phyloP scores from a whole-genome alignment of 2,888 invertebrate species.

The Agonopterix subpropinquella region DNA sequence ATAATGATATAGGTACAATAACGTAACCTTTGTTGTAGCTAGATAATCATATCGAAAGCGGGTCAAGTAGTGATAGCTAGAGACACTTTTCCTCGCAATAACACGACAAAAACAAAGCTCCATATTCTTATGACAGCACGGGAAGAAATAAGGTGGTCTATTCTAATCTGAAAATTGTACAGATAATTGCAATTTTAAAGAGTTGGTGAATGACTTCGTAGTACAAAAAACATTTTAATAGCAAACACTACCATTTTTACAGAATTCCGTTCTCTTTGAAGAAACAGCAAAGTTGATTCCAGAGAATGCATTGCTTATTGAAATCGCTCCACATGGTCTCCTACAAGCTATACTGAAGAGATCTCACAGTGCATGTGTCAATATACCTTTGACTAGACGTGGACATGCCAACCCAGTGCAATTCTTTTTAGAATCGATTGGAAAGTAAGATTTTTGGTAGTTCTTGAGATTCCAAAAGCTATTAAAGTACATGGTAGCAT shows the following conservation, averaged over 20 bases:
- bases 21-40: no score
- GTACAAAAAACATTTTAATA: neutral
- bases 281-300: slow-evolving; percentile 85
- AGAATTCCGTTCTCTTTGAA: slow-evolving; percentile 82
- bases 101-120: no score
- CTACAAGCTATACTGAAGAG: slow-evolving; percentile 88
- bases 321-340: slow-evolving; percentile 90
- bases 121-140: no score
- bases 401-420: slow-evolving; percentile 75
- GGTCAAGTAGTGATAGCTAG: no score
- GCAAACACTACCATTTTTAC: neutral
- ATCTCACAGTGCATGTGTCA: slow-evolving; percentile 79
- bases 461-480: neutral
- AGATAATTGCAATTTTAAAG: no score
- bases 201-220: no score
- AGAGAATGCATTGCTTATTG: slow-evolving; percentile 84
- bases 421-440: slow-evolving; percentile 74
- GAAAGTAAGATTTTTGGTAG: slow-evolving; percentile 57
- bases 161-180: no score
- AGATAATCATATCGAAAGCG: no score
- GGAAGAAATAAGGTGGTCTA: no score
- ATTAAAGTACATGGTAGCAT: no score
- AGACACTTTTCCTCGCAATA: no score
- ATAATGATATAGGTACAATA: neutral
- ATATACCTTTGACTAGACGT: slow-evolving; percentile 83